Conservation (phyloP, 2,797 vertebrate species). For the Microtus obscurus region DNA sequence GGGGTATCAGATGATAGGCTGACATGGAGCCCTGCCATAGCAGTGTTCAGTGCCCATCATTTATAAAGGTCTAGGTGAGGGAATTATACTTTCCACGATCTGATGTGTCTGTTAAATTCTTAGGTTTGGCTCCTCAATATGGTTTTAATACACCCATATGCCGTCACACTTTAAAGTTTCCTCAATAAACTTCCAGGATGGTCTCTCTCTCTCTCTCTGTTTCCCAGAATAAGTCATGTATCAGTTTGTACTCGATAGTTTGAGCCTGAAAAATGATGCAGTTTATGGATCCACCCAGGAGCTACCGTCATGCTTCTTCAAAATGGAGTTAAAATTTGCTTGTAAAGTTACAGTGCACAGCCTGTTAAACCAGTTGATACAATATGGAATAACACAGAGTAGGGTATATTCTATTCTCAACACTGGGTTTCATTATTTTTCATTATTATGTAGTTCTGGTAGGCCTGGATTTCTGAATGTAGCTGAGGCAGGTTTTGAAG, state of each 20-base stretch:
- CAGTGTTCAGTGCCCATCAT: neutral
- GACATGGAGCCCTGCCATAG: neutral
- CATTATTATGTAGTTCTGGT: neutral
- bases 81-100: neutral
- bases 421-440: neutral
- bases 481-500: neutral
- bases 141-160: neutral
- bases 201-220: neutral
- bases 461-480: neutral
- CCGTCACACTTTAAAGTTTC: neutral
- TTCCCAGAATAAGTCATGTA: neutral
- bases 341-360: neutral
- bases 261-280: neutral
- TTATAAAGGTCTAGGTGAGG: neutral
- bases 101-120: neutral
- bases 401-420: neutral
- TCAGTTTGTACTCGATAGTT: neutral
- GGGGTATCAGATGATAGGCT: neutral
- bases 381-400: neutral
- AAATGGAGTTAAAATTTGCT: neutral
- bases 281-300: neutral
- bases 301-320: neutral
- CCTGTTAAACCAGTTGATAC: neutral
- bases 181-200: neutral
- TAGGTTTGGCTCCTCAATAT: neutral